Evolutionary conservation across 2,888 invertebrate genomes (phyloP), one percentile per base, ranked within the genome.

Genomic region (Heliconius hortense): DNA sequence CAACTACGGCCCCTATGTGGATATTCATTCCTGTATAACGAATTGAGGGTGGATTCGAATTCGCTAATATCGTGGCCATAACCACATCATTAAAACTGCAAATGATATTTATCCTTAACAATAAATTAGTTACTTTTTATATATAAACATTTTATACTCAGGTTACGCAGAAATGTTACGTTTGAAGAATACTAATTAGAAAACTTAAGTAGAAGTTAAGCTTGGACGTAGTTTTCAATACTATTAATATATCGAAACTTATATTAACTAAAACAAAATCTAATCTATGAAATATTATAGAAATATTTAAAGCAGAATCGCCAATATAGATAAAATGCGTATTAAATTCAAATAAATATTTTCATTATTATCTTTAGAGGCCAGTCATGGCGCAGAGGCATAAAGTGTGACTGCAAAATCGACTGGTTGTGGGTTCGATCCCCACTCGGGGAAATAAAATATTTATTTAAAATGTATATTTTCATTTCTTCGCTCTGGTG

Each of bases 71-170:
- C 15, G 60, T 11, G 5, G 5, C 4, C 59, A 13, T 18, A 26
- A 24, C n/a, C 56, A 15, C 60, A 66, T 18, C 71, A 48, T 71
- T 76, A 71, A 68, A 62, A 67, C 39, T 64, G 73, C 67, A 62
- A 53, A 26, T 62, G 69, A 74, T 24, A 59, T 24, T 77, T 77
- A 67, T 75, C 73, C 73, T 73, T 67, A 73, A 75, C 66, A 35
- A 68, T 35, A 74, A 43, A 67, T 56, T 35, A 39, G 11, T 72
- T 35, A 60, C 43, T 73, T 71, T 77, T 75, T 75, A 66, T 76
- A 71, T 68, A 62, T 73, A 75, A 67, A 70, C 43, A 75, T 75
- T 71, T 21, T 73, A 73, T 35, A 70, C 66, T 72, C 64, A 75
- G 73, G 63, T 67, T 62, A 67, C 39, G 60, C 28, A 75, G 73